A percentile compares a stretch with the other conserved stretches of the same genome.
Conservation (phyloP, 1,140 invertebrate genomes). For the Drosophila kurseongensis region DNA sequence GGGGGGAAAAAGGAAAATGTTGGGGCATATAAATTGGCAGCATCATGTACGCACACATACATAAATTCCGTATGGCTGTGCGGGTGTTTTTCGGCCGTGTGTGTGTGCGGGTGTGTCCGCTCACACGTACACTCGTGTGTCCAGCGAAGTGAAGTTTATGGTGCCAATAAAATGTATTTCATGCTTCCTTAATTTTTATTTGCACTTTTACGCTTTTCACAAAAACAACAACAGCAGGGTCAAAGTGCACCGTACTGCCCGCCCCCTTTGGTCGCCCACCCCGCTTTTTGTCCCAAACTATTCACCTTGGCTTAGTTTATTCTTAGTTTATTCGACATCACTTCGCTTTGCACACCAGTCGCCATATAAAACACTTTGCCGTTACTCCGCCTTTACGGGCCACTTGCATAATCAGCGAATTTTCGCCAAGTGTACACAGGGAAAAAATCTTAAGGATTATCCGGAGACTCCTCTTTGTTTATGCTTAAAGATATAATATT, state of each 20-base stretch:
- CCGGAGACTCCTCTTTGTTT: too few species aligned
- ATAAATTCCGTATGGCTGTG: constrained; percentile 11
- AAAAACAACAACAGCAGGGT: constrained; percentile 51
- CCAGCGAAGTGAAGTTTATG: constrained; percentile 84
- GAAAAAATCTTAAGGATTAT: not conserved
- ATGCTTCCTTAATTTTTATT: constrained; percentile 85
- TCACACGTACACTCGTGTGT: constrained; percentile 77
- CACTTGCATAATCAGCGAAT: constrained; percentile 73
- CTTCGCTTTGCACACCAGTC: constrained; percentile 18
- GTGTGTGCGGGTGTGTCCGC: constrained; percentile 45
- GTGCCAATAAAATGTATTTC: constrained; percentile 85
- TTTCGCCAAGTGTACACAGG: constrained; percentile 27
- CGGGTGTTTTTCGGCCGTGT: constrained; percentile 34
- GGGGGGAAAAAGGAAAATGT: constrained; percentile 18
- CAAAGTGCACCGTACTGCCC: constrained; percentile 34
- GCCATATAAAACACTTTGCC: constrained; percentile 67
- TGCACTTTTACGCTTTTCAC: constrained; percentile 79
- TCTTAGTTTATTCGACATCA: constrained; percentile 36
- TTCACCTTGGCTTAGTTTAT: constrained; percentile 54
- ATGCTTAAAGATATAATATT: too few species aligned
- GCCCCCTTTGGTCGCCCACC: not conserved
- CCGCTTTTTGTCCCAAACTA: constrained; percentile 55
- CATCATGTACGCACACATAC: constrained; percentile 22
- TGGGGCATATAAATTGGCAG: constrained; percentile 51
- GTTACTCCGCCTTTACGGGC: constrained; percentile 62